A percentile compares a stretch with the other conserved stretches of the same genome.
Conservation (phyloP, 2,888 invertebrate species). For the Tholera decimalis region DNA sequence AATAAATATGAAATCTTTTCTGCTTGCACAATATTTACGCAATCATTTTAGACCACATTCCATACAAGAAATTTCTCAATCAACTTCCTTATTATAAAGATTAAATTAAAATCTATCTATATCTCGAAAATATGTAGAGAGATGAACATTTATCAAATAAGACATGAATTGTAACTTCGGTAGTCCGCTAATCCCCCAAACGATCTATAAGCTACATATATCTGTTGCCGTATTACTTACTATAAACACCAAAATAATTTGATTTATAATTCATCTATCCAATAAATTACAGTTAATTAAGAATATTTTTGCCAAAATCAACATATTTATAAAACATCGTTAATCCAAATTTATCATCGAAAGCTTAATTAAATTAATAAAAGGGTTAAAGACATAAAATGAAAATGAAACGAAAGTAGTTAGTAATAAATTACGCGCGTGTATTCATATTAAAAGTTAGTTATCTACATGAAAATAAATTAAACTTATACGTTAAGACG, state of each 20-base stretch:
- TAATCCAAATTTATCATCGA: constrained; percentile 61
- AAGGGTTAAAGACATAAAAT: constrained; percentile 66
- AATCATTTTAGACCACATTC: constrained; percentile 46
- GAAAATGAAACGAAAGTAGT: constrained; percentile 77
- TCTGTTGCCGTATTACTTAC: constrained; percentile 47
- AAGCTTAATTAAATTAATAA: constrained; percentile 59
- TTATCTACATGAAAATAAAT: constrained; percentile 78
- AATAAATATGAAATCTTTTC: constrained; percentile 18
- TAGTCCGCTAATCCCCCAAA: constrained; percentile 60
- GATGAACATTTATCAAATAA: constrained; percentile 47
- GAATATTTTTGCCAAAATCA: constrained; percentile 54
- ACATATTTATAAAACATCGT: constrained; percentile 60
- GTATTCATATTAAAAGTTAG: constrained; percentile 82
- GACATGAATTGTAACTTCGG: constrained; percentile 48
- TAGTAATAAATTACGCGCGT: constrained; percentile 80
- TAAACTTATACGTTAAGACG: constrained; percentile 66
- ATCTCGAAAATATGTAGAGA: constrained; percentile 30
- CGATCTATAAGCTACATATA: constrained; percentile 56
- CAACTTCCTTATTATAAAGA: constrained; percentile 48
- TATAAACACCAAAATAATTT: constrained; percentile 42
- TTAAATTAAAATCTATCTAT: constrained; percentile 43
- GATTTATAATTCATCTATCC: constrained; percentile 52
- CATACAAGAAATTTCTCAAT: constrained; percentile 38
- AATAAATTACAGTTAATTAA: constrained; percentile 59
- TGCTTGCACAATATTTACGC: constrained; percentile 47